Base-by-base conservation (phyloP, 2,797 vertebrate species). In the Microcaecilia unicolor region DNA sequence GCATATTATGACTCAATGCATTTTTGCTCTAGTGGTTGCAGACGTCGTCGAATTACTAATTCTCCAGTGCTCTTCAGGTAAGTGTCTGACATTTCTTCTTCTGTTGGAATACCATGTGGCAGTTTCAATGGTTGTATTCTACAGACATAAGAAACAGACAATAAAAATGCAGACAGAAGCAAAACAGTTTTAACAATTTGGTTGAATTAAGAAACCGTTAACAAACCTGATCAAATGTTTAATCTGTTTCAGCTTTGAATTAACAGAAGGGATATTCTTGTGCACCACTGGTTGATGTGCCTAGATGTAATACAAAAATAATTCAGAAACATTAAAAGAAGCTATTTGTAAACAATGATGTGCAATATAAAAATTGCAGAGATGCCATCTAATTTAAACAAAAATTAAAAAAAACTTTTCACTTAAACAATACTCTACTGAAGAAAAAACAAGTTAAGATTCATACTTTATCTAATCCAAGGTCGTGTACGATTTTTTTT, bases 151-250 rank as follows among this genome's bases (percentile, higher is more conserved):
- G n/a, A 57, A 26, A 11, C 4, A 43, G 25, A 17, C 35, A 12
- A 6, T 22, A 22, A 5, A 14, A 9, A 19, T 38, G 55, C 22
- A 48, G 28, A 47, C 25, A 22, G 10, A 19, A 2, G 14, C 10
- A 11, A 28, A n/a, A n/a, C 9, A 8, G 25, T 20, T 4, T 38
- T 18, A n/a, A 26, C 29, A 41, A 16, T n/a, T 9, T n/a, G 51
- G 8, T 10, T 43, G 32, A 38, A 6, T 7, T 25, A 28, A 32
- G 14, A 45, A 49, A 44, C 2, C 37, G 8, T 13, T 30, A 34
- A 74, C 89, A 70, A 76, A 96, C 94, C 85, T 90, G 37, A 99
- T 72, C 34, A 99, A 83, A 55, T 99, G 95, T 57, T 98, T 98
- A 41, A 99, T 51, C 24, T 82, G 51, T 66, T 94, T 97, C 49